A percentile compares a stretch with the other conserved stretches of the same genome.
Evolutionary conservation across 2,888 invertebrate species (phyloP).

Genomic region (Emmelina monodactyla): DNA sequence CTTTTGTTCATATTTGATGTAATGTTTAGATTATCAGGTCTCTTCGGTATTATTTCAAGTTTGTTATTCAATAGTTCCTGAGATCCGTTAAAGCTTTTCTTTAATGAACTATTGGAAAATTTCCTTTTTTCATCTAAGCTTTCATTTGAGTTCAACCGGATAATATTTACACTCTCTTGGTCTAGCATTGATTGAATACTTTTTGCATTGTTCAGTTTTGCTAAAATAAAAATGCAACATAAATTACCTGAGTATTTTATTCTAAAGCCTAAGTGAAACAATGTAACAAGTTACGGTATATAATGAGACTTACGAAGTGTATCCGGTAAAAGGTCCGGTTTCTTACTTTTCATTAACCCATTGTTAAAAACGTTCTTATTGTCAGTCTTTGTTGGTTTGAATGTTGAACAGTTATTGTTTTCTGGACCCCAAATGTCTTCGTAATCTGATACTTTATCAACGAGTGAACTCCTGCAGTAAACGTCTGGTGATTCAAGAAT

Average conservation of each 20-base stretch:
- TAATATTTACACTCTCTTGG: slow-evolving; percentile 49
- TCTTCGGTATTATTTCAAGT: slow-evolving; percentile 52
- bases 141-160: slow-evolving; percentile 49
- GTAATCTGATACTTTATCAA: slow-evolving; percentile 93
- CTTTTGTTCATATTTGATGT: slow-evolving; percentile 57
- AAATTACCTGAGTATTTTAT: background rate
- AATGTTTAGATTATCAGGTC: slow-evolving; percentile 58
- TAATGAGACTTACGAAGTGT: slow-evolving; percentile 51
- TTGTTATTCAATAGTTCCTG: slow-evolving; percentile 57
- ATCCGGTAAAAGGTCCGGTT: slow-evolving; percentile 70
- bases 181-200: slow-evolving; percentile 55
- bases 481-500: slow-evolving; percentile 83
- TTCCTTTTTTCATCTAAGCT: slow-evolving; percentile 49
- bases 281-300: background rate
- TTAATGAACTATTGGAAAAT: slow-evolving; percentile 40
- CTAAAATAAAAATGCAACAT: slow-evolving; percentile 25
- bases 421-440: slow-evolving; percentile 92
- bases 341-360: slow-evolving; percentile 60
- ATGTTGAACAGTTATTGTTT: slow-evolving; percentile 52
- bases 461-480: slow-evolving; percentile 85
- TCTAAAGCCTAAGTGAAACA: background rate
- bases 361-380: slow-evolving; percentile 50
- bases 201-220: slow-evolving; percentile 50
- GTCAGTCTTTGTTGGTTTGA: slow-evolving; percentile 49
- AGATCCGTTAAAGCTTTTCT: slow-evolving; percentile 45